These are phyloP conservation scores for Trilocha varians DNA, from an alignment of 2,888 invertebrate species.

Conservation along the genomic window DNA sequence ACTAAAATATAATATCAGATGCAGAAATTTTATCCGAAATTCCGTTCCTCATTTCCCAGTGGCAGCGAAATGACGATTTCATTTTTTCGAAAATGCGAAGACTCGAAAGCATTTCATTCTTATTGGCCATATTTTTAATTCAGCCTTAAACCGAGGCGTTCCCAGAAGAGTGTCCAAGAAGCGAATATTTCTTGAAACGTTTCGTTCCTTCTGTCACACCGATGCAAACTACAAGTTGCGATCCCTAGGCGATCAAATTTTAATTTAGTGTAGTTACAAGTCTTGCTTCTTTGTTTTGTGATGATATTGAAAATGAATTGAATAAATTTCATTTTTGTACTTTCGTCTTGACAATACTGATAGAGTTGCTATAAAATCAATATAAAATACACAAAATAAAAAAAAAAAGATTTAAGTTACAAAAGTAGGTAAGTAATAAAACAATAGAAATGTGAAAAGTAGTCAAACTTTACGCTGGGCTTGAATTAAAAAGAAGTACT, in stretches of 20 bases:
- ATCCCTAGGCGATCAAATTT: background rate
- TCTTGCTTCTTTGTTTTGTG: no score
- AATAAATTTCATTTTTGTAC: no score
- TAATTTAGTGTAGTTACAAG: background rate
- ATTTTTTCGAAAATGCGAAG: background rate
- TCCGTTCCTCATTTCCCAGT: background rate
- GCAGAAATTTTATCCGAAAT: background rate
- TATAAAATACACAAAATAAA: no score
- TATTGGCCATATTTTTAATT: constrained; percentile 28
- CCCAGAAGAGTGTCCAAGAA: constrained; percentile 23
- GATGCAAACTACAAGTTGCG: constrained; percentile 11
- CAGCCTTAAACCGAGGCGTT: constrained; percentile 25
- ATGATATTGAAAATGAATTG: no score
- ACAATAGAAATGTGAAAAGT: no score
- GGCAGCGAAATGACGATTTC: constrained; percentile 11
- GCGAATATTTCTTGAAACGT: constrained; percentile 30
- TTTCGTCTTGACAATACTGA: no score
- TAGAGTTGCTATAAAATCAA: no score
- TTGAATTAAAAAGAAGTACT: no score
- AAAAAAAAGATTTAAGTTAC: no score
- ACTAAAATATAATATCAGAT: no score
- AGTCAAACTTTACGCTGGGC: no score
- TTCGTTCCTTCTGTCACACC: constrained; percentile 17
- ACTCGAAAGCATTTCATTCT: constrained; percentile 8
- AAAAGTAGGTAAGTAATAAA: no score